Evolutionary conservation across 1,140 invertebrate species (phyloP), one percentile per base, ranked within the genome.

Genomic region (Diachasma alloeum): DNA sequence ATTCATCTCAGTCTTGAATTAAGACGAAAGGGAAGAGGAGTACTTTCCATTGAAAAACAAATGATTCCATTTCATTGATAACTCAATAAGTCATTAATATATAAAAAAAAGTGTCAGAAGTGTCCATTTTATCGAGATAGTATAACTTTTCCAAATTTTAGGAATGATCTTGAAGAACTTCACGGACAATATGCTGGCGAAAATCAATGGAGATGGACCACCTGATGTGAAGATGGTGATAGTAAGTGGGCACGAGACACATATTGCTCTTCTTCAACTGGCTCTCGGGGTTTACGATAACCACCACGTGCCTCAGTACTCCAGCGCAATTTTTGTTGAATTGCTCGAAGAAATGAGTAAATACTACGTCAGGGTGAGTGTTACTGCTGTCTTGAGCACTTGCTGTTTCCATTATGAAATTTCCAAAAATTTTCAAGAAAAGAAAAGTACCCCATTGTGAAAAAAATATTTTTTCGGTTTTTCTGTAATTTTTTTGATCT

Each of bases 241-340:
- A 39, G 93, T 92, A 81, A 92, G 92, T 4, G 92, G 90, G 9
- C 94, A 95, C 83, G 95, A 96, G 83, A 93, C 92, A 63, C 94
- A 93, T 31, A 87, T 96, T 4, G 91, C 92, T 0, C 91, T 91
- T 15, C 78, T 95, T 9, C 88, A 95, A 77, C 87, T 90, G 13
- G 91, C 92, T 0, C 83, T 95, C 15, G 90, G 91, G 8, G 90
- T 93, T 0, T 95, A 92, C 82, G 87, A 42, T 13, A 13, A 93
- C 66, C 85, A 90, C 0, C 91, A 91, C 46, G 89, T 91, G 69
- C 92, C 92, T 0, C 87, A 87, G 44, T 92, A 92, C 79, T 90
- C 91, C 0, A 86, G 91, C 13, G 90, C 90, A 3, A 77, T 88
- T 10, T 80, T 89, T 53, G 17, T 89, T 9, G 89, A 90, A 77